phyloP scores from a whole-genome alignment of 1,140 invertebrate genomes.

The Brachionus koreanus region DNA sequence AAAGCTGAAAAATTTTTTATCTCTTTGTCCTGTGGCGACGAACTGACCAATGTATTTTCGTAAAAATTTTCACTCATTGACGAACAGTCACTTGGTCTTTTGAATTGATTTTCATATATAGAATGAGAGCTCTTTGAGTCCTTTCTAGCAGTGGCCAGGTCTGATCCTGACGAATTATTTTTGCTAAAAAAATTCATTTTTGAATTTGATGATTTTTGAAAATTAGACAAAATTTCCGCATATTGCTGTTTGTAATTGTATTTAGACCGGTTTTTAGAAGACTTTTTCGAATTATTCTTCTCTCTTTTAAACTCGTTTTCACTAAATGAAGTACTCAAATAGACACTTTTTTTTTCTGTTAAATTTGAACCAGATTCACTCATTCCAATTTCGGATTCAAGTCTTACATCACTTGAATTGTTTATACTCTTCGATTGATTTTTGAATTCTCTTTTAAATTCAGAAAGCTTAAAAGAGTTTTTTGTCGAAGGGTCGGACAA shows the following conservation, averaged over 20 bases:
- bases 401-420: not conserved
- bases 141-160: not conserved
- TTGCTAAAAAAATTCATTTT: not conserved
- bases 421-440: conserved; percentile 1
- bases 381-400: not conserved
- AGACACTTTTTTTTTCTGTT: not conserved
- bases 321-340: not conserved
- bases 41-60: not conserved
- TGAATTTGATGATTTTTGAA: not conserved
- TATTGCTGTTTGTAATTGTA: not conserved
- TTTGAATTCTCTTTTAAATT: conserved; percentile 40
- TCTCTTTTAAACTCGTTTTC: not conserved
- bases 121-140: not conserved
- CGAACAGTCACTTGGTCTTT: not conserved
- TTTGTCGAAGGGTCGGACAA: not conserved
- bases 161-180: not conserved
- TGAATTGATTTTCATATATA: not conserved
- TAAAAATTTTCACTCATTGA: not conserved
- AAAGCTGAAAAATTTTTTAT: not conserved
- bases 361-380: not conserved
- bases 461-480: conserved; percentile 18
- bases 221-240: not conserved
- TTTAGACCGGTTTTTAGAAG: not conserved
- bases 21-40: not conserved
- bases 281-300: not conserved